Evolutionary conservation across 2,797 vertebrate genomes (phyloP).

Genomic region (Sphaeramia orbicularis): DNA sequence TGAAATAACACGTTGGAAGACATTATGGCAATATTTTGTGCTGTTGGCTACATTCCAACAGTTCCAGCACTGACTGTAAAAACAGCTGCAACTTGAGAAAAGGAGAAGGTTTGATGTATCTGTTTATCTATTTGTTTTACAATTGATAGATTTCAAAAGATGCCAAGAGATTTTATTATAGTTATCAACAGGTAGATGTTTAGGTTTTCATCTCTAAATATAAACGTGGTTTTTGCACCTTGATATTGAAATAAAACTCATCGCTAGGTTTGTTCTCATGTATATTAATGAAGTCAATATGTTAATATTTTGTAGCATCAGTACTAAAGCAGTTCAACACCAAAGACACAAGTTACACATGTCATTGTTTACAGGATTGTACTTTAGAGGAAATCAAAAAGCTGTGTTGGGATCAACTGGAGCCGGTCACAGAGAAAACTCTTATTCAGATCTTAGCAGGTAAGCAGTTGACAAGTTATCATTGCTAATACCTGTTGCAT

Average conservation of each 20-base stretch:
- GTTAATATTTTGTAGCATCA: neutral
- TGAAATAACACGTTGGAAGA: neutral
- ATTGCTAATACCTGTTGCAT: neutral
- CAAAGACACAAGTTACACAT: constrained; percentile 32
- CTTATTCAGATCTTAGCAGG: constrained; percentile 94
- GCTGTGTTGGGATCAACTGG: constrained; percentile 94
- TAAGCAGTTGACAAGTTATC: constrained; percentile 69
- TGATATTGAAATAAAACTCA: too few species aligned
- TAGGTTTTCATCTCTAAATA: too few species aligned
- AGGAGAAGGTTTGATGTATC: constrained; percentile 30
- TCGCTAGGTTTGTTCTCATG: neutral
- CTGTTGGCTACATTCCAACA: constrained; percentile 1
- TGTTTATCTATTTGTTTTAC: neutral
- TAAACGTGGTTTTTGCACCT: too few species aligned
- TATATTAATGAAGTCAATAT: neutral
- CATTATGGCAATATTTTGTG: constrained; percentile 3
- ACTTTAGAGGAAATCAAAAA: constrained; percentile 92
- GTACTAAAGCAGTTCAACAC: neutral
- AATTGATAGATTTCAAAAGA: neutral
- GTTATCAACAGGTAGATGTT: too few species aligned
- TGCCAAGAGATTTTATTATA: too few species aligned
- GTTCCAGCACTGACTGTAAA: constrained; percentile 11
- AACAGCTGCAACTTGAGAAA: constrained; percentile 8
- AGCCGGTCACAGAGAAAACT: constrained; percentile 90
- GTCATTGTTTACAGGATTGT: constrained; percentile 83